These are phyloP conservation scores for Morphnarchus princeps DNA, from an alignment of 2,113 vertebrate genomes.

Conservation along the genomic window DNA sequence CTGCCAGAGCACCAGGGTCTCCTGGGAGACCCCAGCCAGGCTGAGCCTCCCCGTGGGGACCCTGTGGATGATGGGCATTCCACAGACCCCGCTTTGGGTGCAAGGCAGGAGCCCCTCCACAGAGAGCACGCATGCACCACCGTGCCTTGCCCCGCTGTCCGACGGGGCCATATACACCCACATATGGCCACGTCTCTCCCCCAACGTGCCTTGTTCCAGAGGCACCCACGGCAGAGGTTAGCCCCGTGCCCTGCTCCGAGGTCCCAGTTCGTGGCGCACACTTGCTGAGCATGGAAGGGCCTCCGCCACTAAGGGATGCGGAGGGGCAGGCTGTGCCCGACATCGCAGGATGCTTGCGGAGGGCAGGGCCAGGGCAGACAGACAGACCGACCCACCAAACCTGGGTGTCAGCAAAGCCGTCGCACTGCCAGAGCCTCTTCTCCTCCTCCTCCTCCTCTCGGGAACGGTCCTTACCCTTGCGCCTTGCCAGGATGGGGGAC, in stretches of 20 bases:
- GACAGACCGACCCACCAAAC: neutral
- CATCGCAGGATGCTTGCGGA: fast-evolving
- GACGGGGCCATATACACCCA: fast-evolving
- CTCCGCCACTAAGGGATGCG: fast-evolving
- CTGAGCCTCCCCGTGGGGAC: fast-evolving
- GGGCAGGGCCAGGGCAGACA: fast-evolving
- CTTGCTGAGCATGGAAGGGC: fast-evolving
- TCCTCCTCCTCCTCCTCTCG: neutral
- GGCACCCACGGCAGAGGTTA: neutral
- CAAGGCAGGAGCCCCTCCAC: neutral
- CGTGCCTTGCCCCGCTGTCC: fast-evolving
- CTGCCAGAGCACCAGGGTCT: neutral
- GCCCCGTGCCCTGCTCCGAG: fast-evolving
- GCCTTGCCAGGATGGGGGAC: fast-evolving
- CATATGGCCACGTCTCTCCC: fast-evolving
- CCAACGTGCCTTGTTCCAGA: fast-evolving
- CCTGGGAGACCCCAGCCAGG: neutral
- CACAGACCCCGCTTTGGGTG: fast-evolving
- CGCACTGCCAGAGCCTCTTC: neutral
- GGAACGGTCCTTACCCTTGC: neutral
- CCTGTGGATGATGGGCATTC: fast-evolving
- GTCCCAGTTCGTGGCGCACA: fast-evolving
- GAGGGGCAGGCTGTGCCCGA: neutral
- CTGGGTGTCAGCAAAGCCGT: neutral
- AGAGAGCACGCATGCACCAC: fast-evolving